Evolutionary conservation across 2,888 invertebrate genomes (phyloP), one percentile per base, ranked within the genome.

Genomic region (Ypsolopha scabrella): DNA sequence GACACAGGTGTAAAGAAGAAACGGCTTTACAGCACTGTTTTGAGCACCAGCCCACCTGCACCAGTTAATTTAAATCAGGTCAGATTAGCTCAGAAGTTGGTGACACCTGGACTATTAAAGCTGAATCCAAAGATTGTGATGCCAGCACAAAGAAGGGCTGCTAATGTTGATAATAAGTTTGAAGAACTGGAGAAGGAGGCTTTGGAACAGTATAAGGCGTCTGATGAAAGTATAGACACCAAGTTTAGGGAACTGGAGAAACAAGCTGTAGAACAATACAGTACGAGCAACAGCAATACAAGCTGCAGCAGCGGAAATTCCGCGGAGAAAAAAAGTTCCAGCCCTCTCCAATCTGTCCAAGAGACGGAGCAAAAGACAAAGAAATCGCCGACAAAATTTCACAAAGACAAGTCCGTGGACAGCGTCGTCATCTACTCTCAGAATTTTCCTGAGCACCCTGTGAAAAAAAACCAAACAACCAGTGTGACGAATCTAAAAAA

Each of bases 221-320:
- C 85, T 6, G 85, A 87, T 56, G 87, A 87, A 59, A 87, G 87
- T 57, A 88, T 87, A 62, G 89, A 89, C 58, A 88, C 87, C 7
- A 88, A 88, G 58, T 89, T 88, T 64, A 82, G 88, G 51, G 91
- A 91, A 56, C 70, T 91, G 53, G 91, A 91, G 62, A 85, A 89
- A 53, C 89, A 91, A 61, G 92, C 91, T 0, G 88, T 89, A 49
- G 92, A 91, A 61, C 91, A 92, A 63, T 91, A 91, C 67, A 88
- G 87, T 60, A 76, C 76, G 0, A 85, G 86, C 57, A 83, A 83
- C 54, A 86, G 85, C 58, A 83, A 82, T 55, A 86, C 85, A 1
- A 87, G 86, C 55, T 86, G 83, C 60, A 81, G 83, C 61, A 85
- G 83, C 57, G 81, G 77, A 0, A 75, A 76, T 53, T 80, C 80